Evolutionary conservation across 2,888 invertebrate genomes (phyloP).

Genomic region (Euzophera pinguis): DNA sequence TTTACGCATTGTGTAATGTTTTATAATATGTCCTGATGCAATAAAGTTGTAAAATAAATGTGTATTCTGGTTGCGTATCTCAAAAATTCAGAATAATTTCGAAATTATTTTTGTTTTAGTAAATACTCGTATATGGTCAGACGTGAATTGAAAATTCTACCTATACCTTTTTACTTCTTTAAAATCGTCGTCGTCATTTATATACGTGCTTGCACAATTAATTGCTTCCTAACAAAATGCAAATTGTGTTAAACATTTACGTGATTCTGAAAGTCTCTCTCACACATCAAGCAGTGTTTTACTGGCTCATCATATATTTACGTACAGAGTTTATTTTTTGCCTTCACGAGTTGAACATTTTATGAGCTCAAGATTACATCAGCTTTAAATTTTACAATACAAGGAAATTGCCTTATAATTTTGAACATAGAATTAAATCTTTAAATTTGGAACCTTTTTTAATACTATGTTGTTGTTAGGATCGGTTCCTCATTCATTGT

Average conservation of each 20-base stretch:
- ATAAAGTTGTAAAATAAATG: too few species aligned
- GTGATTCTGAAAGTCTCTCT: constrained; percentile 5
- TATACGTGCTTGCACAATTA: constrained; percentile 10
- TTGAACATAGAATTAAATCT: neutral
- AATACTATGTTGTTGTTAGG: neutral
- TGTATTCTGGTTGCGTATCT: constrained; percentile 7
- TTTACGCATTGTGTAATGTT: too few species aligned
- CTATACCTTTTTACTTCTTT: neutral
- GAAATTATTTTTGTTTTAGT: neutral
- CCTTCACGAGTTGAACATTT: neutral
- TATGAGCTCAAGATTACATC: neutral
- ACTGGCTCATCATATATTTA: neutral
- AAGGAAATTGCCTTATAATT: constrained; percentile 1
- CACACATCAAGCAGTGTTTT: constrained; percentile 2
- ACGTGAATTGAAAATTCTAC: neutral
- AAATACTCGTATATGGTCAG: neutral
- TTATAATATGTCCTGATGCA: too few species aligned
- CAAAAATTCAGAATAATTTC: neutral
- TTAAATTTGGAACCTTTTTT: neutral
- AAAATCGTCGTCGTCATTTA: neutral
- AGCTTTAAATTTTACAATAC: constrained; percentile 1
- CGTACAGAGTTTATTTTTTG: neutral
- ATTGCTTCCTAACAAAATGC: constrained; percentile 8
- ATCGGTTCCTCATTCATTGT: neutral
- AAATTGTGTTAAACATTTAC: constrained; percentile 4